A percentile compares a stretch with the other conserved stretches of the same genome.
Conservation (phyloP, 2,888 invertebrate genomes). For the Drosophila engyochracea region DNA sequence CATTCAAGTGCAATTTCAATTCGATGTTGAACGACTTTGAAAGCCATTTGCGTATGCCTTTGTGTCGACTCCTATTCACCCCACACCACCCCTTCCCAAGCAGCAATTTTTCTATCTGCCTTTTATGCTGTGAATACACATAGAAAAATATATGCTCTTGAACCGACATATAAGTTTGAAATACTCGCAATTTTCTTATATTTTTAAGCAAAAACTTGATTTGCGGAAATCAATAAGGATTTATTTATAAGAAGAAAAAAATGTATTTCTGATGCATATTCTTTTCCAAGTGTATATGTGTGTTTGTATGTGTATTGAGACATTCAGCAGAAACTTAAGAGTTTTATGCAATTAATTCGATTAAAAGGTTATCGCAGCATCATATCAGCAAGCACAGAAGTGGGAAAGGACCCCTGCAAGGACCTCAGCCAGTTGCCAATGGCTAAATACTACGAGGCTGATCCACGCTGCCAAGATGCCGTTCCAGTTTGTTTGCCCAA, state of each 20-base stretch:
- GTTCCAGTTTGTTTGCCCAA: slow-evolving; percentile 19
- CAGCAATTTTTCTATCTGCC: slow-evolving; percentile 9
- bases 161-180: background rate
- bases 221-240: background rate
- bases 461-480: background rate
- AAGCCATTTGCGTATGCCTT: slow-evolving; percentile 39
- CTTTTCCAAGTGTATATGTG: background rate
- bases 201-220: background rate
- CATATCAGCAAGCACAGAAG: slow-evolving; percentile 10
- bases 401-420: slow-evolving; percentile 1
- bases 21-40: slow-evolving; percentile 22
- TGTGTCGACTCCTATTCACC: slow-evolving; percentile 2
- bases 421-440: background rate
- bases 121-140: slow-evolving; percentile 2
- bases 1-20: slow-evolving; percentile 60
- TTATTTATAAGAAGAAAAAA: background rate
- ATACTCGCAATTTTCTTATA: background rate
- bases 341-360: slow-evolving; percentile 72
- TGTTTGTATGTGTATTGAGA: slow-evolving; percentile 21
- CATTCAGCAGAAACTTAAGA: slow-evolving; percentile 39
- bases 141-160: background rate
- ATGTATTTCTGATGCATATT: background rate
- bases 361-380: slow-evolving; percentile 57
- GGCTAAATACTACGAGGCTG: background rate
- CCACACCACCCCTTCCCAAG: background rate